Evolutionary conservation across 2,113 vertebrate genomes (phyloP).

Genomic region (Oryzias melastigma): DNA sequence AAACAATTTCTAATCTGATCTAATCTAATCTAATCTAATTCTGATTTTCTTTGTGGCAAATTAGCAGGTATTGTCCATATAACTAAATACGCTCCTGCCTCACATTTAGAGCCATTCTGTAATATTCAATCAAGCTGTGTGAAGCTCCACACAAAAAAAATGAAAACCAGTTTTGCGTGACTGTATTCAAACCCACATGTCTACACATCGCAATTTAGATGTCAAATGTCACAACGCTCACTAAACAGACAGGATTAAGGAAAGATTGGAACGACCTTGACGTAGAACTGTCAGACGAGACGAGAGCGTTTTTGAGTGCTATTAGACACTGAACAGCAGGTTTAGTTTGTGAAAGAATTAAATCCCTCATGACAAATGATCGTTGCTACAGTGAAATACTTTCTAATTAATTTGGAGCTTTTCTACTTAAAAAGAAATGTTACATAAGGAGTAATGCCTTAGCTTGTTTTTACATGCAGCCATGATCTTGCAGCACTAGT

Average conservation of each 20-base stretch:
- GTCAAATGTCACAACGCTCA: conserved; percentile 3
- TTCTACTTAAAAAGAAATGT: conserved; percentile 13
- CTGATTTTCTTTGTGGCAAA: too few relatives aligned
- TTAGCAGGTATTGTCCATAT: too few relatives aligned
- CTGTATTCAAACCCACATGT: neutral
- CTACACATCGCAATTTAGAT: neutral
- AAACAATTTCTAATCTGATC: too few relatives aligned
- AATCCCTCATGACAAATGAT: conserved; percentile 18
- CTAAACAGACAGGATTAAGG: conserved; percentile 18
- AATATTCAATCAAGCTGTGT: neutral
- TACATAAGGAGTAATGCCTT: conserved; percentile 11
- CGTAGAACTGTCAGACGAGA: conserved; percentile 21
- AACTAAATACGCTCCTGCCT: neutral
- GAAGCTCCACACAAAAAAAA: neutral
- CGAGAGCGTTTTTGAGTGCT: conserved; percentile 1
- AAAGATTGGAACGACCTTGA: conserved; percentile 8
- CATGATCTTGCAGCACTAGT: neutral
- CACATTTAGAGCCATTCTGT: neutral
- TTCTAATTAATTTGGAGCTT: conserved; percentile 7
- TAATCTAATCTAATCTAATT: too few relatives aligned
- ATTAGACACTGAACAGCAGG: conserved; percentile 22
- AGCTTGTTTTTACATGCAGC: neutral
- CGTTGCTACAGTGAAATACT: conserved; percentile 8
- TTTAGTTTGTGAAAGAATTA: conserved; percentile 28
- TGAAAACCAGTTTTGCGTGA: conserved; percentile 11